Conservation (phyloP, 2,888 invertebrate genomes). For the Pachydiplax longipennis region DNA sequence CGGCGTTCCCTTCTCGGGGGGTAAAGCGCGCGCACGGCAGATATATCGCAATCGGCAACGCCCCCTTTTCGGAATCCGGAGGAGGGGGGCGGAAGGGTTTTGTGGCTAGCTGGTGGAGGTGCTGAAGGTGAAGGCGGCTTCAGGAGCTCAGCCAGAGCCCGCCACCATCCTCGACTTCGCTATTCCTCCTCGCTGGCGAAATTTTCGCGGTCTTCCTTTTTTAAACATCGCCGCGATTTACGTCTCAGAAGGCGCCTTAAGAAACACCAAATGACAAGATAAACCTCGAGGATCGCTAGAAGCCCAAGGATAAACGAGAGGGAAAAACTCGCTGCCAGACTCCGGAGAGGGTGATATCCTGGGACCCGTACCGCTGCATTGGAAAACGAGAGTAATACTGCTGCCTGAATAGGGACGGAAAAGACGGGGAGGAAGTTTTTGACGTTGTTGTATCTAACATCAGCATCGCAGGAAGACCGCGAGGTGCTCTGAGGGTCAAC, state of each 20-base stretch:
- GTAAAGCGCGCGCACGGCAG: not conserved
- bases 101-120: slow-evolving; percentile 53
- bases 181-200: slow-evolving; percentile 49
- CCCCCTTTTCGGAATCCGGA: not conserved
- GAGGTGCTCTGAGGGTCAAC: slow-evolving; percentile 52
- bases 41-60: not conserved
- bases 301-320: slow-evolving; percentile 52
- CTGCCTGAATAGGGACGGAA: not conserved
- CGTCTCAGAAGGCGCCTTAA: slow-evolving; percentile 56
- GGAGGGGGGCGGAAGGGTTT: slow-evolving; percentile 52
- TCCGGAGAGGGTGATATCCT: not conserved
- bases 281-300: slow-evolving; percentile 56
- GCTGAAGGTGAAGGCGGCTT: slow-evolving; percentile 49
- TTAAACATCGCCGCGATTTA: slow-evolving; percentile 33
- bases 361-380: too few species aligned
- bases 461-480: slow-evolving; percentile 52
- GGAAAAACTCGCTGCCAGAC: not conserved
- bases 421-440: not conserved
- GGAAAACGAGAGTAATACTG: too few species aligned
- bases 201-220: slow-evolving; percentile 51
- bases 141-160: slow-evolving; percentile 22
- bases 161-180: slow-evolving; percentile 43
- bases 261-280: slow-evolving; percentile 45
- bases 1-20: not conserved
- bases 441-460: too few species aligned